Evolutionary conservation across 2,888 invertebrate genomes (phyloP).

Genomic region (Leptopilina drosophilae): DNA sequence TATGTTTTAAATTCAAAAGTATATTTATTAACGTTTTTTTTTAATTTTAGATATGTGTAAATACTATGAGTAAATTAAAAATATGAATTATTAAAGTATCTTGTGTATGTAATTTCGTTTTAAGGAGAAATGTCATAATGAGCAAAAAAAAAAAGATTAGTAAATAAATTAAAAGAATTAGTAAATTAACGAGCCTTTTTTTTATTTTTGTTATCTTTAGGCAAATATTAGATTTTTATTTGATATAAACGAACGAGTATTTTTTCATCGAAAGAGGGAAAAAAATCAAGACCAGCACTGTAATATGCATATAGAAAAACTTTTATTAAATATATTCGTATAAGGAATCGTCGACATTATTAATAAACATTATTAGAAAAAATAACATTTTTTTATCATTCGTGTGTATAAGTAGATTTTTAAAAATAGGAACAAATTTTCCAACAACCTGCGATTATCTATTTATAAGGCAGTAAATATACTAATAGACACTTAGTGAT

Average conservation of each 20-base stretch:
- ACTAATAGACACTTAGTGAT: background rate
- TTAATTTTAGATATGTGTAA: too few species aligned
- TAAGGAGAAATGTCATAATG: too few species aligned
- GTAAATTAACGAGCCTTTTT: too few species aligned
- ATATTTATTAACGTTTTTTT: too few species aligned
- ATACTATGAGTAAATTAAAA: too few species aligned
- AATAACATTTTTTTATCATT: conserved; percentile 2
- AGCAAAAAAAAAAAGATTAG: too few species aligned
- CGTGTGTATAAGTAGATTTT: background rate
- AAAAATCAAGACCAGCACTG: background rate
- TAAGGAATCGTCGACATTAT: conserved; percentile 3
- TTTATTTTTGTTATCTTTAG: too few species aligned
- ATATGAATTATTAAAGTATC: too few species aligned
- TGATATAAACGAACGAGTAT: conserved; percentile 6
- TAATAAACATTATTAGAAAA: conserved; percentile 12
- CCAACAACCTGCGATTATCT: background rate
- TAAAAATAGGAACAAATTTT: background rate
- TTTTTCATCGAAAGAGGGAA: conserved; percentile 34
- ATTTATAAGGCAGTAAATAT: background rate
- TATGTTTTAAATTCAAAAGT: too few species aligned
- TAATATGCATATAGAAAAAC: background rate
- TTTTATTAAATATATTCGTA: conserved; percentile 37
- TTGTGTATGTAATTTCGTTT: too few species aligned
- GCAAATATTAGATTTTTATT: too few species aligned
- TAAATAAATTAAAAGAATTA: too few species aligned